phyloP scores from a whole-genome alignment of 2,797 vertebrate genomes.

The Pteropus rufus region DNA sequence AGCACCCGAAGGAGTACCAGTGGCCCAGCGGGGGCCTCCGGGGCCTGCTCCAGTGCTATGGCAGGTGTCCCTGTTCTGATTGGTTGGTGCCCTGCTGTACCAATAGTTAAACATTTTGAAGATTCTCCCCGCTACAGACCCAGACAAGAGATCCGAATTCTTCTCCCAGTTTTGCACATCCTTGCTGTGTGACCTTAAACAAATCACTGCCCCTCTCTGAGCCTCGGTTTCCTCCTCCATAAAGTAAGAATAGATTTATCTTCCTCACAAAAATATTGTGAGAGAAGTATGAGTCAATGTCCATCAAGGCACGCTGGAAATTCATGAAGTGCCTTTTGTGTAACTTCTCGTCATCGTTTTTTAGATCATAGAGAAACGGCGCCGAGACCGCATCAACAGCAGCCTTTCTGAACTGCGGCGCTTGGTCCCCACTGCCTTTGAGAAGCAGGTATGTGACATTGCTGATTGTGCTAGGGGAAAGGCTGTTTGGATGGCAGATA shows the following conservation, averaged over 20 bases:
- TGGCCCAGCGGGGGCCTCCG: background rate
- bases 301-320: background rate
- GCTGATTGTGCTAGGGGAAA: background rate
- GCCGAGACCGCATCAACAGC: constrained; percentile 95
- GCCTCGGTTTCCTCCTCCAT: background rate
- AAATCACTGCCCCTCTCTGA: constrained; percentile 2
- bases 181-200: background rate
- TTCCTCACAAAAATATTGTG: background rate
- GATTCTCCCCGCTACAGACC: background rate
- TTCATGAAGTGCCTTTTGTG: background rate
- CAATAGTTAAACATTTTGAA: background rate
- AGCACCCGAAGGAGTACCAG: background rate
- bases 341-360: background rate
- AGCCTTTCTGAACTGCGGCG: constrained; percentile 94
- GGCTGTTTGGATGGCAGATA: background rate
- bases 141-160: background rate
- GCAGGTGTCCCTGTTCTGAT: background rate
- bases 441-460: constrained; percentile 89
- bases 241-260: background rate
- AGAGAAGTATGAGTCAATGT: background rate
- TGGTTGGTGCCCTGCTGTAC: background rate
- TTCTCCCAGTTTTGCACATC: background rate
- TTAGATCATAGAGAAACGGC: constrained; percentile 96
- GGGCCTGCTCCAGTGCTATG: background rate
- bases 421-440: constrained; percentile 93